phyloP scores from a whole-genome alignment of 2,113 vertebrate species.

The Chaetorhynchus papuensis region DNA sequence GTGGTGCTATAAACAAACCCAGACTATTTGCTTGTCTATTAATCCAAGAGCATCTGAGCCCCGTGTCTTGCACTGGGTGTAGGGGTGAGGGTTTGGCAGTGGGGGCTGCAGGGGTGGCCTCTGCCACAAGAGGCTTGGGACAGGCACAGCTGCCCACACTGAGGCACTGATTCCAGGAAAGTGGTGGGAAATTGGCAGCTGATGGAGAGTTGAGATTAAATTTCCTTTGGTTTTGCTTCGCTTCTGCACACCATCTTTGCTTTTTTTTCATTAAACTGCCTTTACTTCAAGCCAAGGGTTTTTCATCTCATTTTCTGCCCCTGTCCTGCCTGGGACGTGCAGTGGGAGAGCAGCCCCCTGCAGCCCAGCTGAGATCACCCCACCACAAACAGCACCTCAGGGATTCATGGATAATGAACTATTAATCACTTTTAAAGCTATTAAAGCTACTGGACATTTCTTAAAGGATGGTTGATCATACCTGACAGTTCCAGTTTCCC shows the following conservation, averaged over 20 bases:
- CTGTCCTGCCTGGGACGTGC: accelerated
- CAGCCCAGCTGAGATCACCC: not conserved
- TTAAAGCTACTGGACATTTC: not conserved
- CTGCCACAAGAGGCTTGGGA: not conserved
- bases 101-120: not conserved
- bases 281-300: not conserved
- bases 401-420: not conserved
- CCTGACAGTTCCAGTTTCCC: not conserved
- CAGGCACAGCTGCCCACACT: accelerated
- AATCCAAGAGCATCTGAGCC: not conserved
- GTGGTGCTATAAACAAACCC: not conserved
- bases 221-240: not conserved
- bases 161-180: not conserved
- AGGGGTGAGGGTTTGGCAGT: not conserved
- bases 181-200: not conserved
- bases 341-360: not conserved
- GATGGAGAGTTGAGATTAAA: not conserved
- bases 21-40: not conserved
- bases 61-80: accelerated
- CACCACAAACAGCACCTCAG: not conserved
- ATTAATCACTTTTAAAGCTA: not conserved
- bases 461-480: not conserved
- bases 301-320: not conserved
- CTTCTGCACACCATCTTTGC: not conserved
- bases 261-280: not conserved